Conservation (phyloP, 2,888 invertebrate species). For the Desoria tigrina region DNA sequence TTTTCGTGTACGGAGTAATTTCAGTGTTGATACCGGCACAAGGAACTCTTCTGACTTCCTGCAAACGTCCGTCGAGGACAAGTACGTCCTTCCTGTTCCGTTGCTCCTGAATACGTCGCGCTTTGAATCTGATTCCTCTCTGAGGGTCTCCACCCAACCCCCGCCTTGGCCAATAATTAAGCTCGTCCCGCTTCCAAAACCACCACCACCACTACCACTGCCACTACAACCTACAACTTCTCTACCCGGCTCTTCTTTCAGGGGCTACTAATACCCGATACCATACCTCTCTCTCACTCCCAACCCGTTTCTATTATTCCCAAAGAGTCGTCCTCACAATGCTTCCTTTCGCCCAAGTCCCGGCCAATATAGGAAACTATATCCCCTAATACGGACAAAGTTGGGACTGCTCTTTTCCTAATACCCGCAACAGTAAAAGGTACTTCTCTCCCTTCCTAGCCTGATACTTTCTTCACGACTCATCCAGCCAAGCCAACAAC, state of each 20-base stretch:
- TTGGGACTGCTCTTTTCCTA: too few species aligned
- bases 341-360: constrained; percentile 2
- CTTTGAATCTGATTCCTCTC: constrained; percentile 51
- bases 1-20: constrained; percentile 52
- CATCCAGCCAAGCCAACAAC: too few species aligned
- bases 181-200: constrained; percentile 47
- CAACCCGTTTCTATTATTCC: too few species aligned
- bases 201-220: constrained; percentile 7
- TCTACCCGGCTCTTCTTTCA: constrained; percentile 16
- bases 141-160: constrained; percentile 47
- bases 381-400: constrained; percentile 9
- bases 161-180: constrained; percentile 52
- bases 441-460: too few species aligned
- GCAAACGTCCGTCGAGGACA: constrained; percentile 54
- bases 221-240: not conserved
- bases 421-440: too few species aligned
- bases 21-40: constrained; percentile 53
- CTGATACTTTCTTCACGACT: too few species aligned
- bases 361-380: constrained; percentile 1
- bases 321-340: too few species aligned
- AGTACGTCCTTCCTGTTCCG: constrained; percentile 54
- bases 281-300: constrained; percentile 18
- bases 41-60: constrained; percentile 54
- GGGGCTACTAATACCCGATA: constrained; percentile 1
- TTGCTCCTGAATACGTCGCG: constrained; percentile 51